Evolutionary conservation across 2,113 vertebrate species (phyloP).

Genomic region (Helogale parvula): DNA sequence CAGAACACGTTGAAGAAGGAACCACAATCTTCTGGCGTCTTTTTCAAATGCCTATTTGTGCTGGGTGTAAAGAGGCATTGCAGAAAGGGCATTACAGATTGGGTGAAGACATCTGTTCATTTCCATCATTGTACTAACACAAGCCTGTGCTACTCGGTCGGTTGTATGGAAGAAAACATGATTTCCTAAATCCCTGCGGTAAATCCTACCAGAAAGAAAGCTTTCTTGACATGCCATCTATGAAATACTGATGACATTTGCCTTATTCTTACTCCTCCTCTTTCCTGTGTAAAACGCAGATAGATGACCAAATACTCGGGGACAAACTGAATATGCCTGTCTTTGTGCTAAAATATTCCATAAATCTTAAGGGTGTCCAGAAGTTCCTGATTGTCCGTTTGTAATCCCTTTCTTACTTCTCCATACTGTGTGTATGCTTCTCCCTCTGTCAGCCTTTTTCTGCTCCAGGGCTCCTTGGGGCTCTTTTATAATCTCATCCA

Average conservation of each 20-base stretch:
- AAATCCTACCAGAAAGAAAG: slow-evolving; percentile 65
- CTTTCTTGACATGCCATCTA: slow-evolving; percentile 72
- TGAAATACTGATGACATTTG: slow-evolving; percentile 78
- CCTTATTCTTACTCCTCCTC: slow-evolving; percentile 84
- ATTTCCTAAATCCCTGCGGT: slow-evolving; percentile 69
- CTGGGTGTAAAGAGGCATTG: slow-evolving; percentile 27
- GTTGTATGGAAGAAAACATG: slow-evolving; percentile 55
- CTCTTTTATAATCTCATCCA: slow-evolving; percentile 80
- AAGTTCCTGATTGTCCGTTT: slow-evolving; percentile 83
- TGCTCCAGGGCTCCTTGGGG: slow-evolving; percentile 78
- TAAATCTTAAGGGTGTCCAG: slow-evolving; percentile 78
- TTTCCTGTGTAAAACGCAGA: slow-evolving; percentile 81
- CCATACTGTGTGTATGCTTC: slow-evolving; percentile 53
- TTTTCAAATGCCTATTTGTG: slow-evolving; percentile 76
- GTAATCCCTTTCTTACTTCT: slow-evolving; percentile 83
- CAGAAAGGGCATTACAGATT: slow-evolving; percentile 61
- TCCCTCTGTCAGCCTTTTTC: slow-evolving; percentile 75
- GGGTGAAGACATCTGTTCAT: slow-evolving; percentile 53
- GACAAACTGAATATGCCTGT: slow-evolving; percentile 82
- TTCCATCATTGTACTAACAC: slow-evolving; percentile 54
- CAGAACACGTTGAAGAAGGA: slow-evolving; percentile 71
- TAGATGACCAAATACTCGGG: slow-evolving; percentile 87
- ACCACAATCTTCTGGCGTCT: slow-evolving; percentile 65
- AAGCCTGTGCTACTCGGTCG: slow-evolving; percentile 58
- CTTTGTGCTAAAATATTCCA: slow-evolving; percentile 80